These are phyloP conservation scores for Cephus pygmeus DNA, from an alignment of 2,888 invertebrate genomes.

Conservation along the genomic window DNA sequence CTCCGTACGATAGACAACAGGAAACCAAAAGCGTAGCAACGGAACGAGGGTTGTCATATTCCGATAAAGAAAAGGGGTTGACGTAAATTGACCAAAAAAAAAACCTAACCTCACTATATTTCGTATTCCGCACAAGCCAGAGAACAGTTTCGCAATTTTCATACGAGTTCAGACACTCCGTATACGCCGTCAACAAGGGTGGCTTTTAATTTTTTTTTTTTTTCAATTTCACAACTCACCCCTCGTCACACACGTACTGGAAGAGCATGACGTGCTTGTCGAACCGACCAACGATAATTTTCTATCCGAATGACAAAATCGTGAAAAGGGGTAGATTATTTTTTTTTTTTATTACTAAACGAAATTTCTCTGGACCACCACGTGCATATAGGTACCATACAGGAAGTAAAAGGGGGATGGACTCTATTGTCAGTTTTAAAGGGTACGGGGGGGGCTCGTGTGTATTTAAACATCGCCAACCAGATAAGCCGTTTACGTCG, in stretches of 20 bases:
- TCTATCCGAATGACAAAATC: neutral
- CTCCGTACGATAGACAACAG: neutral
- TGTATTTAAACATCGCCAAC: conserved; percentile 33
- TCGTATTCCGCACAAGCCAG: neutral
- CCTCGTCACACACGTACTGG: neutral
- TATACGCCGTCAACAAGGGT: neutral
- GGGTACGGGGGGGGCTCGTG: conserved; percentile 11
- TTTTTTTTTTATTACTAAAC: neutral
- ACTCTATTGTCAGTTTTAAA: neutral
- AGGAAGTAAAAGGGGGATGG: neutral
- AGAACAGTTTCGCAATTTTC: neutral
- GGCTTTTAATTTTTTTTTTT: neutral
- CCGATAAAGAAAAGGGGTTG: neutral
- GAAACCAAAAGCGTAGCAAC: neutral
- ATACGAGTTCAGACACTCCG: neutral
- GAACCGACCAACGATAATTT: neutral
- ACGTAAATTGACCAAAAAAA: neutral
- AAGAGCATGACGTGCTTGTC: neutral
- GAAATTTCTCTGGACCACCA: neutral
- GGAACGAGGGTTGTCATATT: neutral
- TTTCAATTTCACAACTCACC: neutral
- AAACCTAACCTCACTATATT: neutral
- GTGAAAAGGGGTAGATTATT: neutral
- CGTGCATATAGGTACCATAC: neutral
- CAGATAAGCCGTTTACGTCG: conserved; percentile 38